Base-by-base conservation (phyloP, 2,113 vertebrate genomes). In the Athene cunicularia region DNA sequence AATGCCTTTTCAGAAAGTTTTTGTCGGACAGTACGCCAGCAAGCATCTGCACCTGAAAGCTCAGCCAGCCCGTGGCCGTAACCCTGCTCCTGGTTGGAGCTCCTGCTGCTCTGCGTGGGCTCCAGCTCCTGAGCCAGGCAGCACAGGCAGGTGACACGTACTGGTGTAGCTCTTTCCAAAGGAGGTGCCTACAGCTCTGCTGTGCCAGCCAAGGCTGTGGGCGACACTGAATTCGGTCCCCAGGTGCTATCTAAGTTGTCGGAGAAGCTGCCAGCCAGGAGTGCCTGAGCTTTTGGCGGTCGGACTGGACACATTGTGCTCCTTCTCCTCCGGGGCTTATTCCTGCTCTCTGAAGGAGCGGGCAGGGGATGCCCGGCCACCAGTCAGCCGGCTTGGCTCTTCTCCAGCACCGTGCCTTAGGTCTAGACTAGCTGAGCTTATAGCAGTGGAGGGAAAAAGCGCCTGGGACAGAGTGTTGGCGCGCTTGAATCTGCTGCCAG, bases 321-420 rank as follows among this genome's bases (percentile, higher is more conserved):
- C 15, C 45, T 49, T 30, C 5, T 2, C 30, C 5, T 2, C 6
- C 0, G 9, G 8, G 45, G 28, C 58, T 80, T 18, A 2, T 21
- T 49, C n/a, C 70, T 50, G n/a, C 43, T 74, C 39, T 74, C 64
- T 35, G 21, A 26, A 8, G 2, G 3, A 6, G 16, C 0, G 35
- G 66, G 12, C 47, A 73, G 0, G 28, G 43, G 22, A 30, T 13
- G n/a, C 59, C 63, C 27, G 21, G 13, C 53, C 62, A 49, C 12
- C 45, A 22, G 28, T 0, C 14, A 11, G 2, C 8, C 15, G 5
- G n/a, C 27, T 2, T 1, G 32, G n/a, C 82, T 43, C 43, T 9
- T 4, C 0, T 9, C 39, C 28, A 32, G 2, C 6, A 0, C 0
- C 1, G 5, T 10, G 47, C 17, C 58, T n/a, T 50, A 5, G 50